Percentiles rank a stretch among this genome's conserved stretches.
These are phyloP conservation scores for Lepilemur ruficaudatus DNA, from an alignment of 2,797 vertebrate species.

Conservation along the genomic window DNA sequence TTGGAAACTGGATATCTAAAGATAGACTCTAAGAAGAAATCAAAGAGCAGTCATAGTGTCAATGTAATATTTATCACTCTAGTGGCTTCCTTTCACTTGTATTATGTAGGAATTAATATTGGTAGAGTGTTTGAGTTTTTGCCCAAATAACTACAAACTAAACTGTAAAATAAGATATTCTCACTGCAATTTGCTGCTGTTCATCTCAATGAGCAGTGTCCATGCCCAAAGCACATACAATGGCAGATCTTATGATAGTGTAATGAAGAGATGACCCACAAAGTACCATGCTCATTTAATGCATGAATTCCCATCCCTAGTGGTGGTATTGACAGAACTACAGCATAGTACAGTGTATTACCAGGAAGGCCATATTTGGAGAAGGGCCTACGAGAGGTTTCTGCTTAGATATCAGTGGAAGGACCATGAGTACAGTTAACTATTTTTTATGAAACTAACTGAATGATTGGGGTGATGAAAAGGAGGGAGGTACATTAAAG, in stretches of 20 bases:
- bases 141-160: background rate
- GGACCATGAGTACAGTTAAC: background rate
- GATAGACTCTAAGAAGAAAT: background rate
- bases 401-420: background rate
- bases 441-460: background rate
- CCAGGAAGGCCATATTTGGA: background rate
- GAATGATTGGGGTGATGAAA: background rate
- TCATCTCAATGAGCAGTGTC: background rate
- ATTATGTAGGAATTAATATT: background rate
- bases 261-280: background rate
- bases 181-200: fast-evolving
- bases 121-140: background rate
- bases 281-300: background rate
- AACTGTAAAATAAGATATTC: background rate
- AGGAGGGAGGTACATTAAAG: background rate
- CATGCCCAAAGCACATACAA: background rate
- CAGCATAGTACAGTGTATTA: background rate
- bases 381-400: background rate
- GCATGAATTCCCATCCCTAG: background rate
- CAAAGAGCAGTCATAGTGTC: background rate
- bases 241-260: no score
- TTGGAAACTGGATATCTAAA: background rate
- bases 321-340: background rate
- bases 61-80: background rate
- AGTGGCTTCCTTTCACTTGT: background rate